Percentiles rank a stretch among this genome's conserved stretches.
These are phyloP conservation scores for Ctena decussata DNA, from an alignment of 2,888 invertebrate species.

Conservation along the genomic window DNA sequence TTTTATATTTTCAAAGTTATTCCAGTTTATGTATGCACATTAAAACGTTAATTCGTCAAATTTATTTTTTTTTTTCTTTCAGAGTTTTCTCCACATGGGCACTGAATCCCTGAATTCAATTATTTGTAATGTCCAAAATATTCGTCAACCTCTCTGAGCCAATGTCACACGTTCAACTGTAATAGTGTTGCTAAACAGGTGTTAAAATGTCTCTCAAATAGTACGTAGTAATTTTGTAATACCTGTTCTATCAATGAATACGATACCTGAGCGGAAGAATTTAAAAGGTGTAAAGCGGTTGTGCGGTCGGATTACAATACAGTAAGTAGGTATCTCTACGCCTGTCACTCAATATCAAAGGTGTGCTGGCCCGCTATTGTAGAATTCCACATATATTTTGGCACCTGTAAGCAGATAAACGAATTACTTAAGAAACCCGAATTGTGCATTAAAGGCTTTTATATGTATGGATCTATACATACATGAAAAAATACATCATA, in stretches of 20 bases:
- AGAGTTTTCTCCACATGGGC: too few relatives aligned
- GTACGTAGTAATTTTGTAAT: not conserved
- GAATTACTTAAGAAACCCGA: not conserved
- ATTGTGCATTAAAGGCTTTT: not conserved
- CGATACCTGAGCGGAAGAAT: not conserved
- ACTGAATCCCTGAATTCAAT: too few relatives aligned
- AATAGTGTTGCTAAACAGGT: not conserved
- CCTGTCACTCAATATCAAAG: not conserved
- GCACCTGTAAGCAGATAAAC: not conserved
- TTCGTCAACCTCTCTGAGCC: not conserved
- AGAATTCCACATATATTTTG: not conserved
- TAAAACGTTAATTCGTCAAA: too few relatives aligned
- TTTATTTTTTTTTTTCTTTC: too few relatives aligned
- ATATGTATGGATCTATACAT: not conserved
- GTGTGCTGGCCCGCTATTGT: not conserved
- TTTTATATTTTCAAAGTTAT: not conserved
- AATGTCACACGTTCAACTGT: not conserved
- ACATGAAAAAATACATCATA: too few relatives aligned
- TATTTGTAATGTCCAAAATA: too few relatives aligned
- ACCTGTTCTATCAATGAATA: constrained; percentile 8
- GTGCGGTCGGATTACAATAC: constrained; percentile 11
- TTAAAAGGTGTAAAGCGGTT: not conserved
- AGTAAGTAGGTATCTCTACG: not conserved
- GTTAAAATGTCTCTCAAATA: not conserved
- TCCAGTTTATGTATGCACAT: too few relatives aligned